Evolutionary conservation across 2,888 invertebrate genomes (phyloP).

Genomic region (Drosophila cognata): DNA sequence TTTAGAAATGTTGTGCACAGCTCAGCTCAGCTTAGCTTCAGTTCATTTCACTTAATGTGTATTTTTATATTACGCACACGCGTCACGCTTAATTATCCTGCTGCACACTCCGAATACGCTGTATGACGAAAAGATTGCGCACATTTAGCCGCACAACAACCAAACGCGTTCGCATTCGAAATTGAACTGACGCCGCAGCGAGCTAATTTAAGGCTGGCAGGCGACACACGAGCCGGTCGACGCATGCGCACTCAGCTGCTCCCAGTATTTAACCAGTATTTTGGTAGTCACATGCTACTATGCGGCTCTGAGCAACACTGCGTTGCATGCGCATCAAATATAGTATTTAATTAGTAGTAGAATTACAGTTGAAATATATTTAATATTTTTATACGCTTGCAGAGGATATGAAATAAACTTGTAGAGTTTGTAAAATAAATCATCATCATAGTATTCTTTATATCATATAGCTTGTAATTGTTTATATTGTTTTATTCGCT

Average conservation of each 20-base stretch:
- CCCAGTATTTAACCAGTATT: constrained; percentile 58
- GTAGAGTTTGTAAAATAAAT: not conserved
- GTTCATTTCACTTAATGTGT: constrained; percentile 65
- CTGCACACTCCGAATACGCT: constrained; percentile 34
- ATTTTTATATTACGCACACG: constrained; percentile 80
- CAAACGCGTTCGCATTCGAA: constrained; percentile 54
- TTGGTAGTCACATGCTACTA: not conserved
- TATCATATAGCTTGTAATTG: not conserved
- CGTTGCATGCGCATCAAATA: not conserved
- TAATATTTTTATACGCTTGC: not conserved
- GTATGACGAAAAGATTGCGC: constrained; percentile 1
- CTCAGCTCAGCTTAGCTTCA: constrained; percentile 40
- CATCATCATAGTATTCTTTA: not conserved
- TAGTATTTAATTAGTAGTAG: not conserved
- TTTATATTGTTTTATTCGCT: not conserved
- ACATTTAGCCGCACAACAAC: constrained; percentile 38
- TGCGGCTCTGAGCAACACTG: constrained; percentile 40
- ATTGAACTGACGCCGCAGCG: constrained; percentile 59
- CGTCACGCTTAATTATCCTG: constrained; percentile 80
- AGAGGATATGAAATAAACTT: not conserved
- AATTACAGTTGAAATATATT: not conserved
- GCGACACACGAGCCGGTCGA: constrained; percentile 23
- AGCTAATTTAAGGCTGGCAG: constrained; percentile 61
- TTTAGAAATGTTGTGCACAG: constrained; percentile 17
- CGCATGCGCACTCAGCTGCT: constrained; percentile 53